These are phyloP conservation scores for Axinella damicornis DNA, from an alignment of 37 sponge, comb jelly and placozoan species.

Conservation along the genomic window DNA sequence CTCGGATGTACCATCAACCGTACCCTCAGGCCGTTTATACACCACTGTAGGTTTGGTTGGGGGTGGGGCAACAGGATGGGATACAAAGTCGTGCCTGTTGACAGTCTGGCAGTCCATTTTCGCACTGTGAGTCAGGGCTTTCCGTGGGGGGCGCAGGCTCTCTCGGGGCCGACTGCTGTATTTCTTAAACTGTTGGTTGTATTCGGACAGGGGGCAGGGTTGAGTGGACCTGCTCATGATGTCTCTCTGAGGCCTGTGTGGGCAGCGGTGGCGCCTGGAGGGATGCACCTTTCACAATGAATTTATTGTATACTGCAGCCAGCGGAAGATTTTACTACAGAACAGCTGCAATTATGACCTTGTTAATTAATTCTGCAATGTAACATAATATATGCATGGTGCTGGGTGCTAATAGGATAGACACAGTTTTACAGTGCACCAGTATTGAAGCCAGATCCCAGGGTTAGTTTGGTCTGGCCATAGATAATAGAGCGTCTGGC, in stretches of 20 bases:
- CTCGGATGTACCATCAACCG: conserved; percentile 47
- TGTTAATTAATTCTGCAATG: too few species aligned
- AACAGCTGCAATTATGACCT: too few species aligned
- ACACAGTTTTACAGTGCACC: too few species aligned
- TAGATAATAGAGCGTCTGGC: too few species aligned
- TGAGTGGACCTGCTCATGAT: conserved; percentile 18
- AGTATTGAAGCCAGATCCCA: too few species aligned
- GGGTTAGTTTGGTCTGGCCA: too few species aligned
- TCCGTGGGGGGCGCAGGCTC: conserved; percentile 40
- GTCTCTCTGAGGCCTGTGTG: conserved; percentile 57
- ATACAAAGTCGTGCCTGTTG: conserved; percentile 42
- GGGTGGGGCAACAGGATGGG: conserved; percentile 49
- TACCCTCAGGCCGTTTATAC: conserved; percentile 60
- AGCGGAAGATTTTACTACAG: too few species aligned
- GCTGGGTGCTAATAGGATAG: too few species aligned
- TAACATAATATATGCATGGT: too few species aligned
- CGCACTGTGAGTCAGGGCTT: conserved; percentile 27
- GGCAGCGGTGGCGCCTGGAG: conserved; percentile 77
- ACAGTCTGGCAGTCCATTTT: conserved; percentile 60
- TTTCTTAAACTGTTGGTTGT: conserved; percentile 40
- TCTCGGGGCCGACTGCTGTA: conserved; percentile 40
- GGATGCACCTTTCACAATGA: neutral
- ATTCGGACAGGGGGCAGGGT: conserved; percentile 61
- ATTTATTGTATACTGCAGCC: neutral
- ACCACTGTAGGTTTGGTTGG: conserved; percentile 5